Conservation (phyloP, 2,888 invertebrate species). For the Volucella zonaria region DNA sequence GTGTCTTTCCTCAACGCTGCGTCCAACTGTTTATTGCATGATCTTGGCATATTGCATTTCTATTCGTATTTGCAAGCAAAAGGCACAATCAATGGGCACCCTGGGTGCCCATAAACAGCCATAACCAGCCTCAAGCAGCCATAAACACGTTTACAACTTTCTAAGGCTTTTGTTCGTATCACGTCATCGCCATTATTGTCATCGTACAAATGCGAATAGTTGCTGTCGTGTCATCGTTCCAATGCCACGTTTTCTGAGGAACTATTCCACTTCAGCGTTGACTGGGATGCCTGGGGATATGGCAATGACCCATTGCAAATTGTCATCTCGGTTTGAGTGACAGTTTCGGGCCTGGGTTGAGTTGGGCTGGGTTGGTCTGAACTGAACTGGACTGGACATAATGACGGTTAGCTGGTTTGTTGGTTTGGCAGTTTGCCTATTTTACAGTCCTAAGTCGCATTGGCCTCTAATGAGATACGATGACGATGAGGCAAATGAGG, state of each 20-base stretch:
- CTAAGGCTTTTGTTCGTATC: conserved; percentile 58
- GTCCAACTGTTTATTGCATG: conserved; percentile 7
- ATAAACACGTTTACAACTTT: conserved; percentile 49
- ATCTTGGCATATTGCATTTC: conserved; percentile 46
- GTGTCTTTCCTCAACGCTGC: too few species aligned
- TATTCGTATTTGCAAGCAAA: conserved; percentile 21
- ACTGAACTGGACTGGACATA: conserved; percentile 10
- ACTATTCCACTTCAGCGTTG: not conserved
- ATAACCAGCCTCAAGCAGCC: not conserved
- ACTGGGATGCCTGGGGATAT: conserved; percentile 4
- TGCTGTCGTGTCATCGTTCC: not conserved
- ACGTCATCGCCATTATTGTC: conserved; percentile 27
- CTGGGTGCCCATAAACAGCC: too few species aligned
- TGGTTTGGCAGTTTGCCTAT: not conserved
- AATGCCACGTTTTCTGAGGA: too few species aligned
- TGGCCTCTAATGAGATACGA: conserved; percentile 46
- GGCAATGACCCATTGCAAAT: conserved; percentile 60
- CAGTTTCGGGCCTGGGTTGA: conserved; percentile 36
- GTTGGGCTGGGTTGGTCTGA: not conserved
- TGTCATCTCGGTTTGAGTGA: conserved; percentile 44
- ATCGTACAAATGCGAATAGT: conserved; percentile 15
- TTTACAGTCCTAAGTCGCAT: not conserved
- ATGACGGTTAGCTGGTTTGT: conserved; percentile 28
- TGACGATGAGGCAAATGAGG: too few species aligned
- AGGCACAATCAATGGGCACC: conserved; percentile 49